Percentiles rank a stretch among this genome's conserved stretches.
Evolutionary conservation across 2,797 vertebrate species (phyloP).

Genomic region (Poeciliopsis presidionis): DNA sequence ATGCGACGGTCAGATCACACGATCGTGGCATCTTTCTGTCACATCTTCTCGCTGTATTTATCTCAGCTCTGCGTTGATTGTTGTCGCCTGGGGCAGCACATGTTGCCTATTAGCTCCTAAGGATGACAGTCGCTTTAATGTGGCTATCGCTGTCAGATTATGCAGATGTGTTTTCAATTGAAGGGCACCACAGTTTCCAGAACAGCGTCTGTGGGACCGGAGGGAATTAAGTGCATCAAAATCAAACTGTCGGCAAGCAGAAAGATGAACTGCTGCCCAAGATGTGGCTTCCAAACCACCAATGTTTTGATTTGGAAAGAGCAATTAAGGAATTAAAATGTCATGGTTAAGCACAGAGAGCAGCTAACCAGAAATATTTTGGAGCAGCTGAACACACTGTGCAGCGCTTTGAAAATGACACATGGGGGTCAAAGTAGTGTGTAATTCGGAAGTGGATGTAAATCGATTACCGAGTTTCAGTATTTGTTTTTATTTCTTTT

Average conservation of each 20-base stretch:
- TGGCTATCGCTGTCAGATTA: conserved; percentile 62
- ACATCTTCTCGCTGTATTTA: conserved; percentile 46
- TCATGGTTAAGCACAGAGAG: conserved; percentile 41
- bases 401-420: conserved; percentile 10
- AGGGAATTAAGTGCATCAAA: conserved; percentile 60
- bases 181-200: conserved; percentile 48
- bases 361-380: conserved; percentile 28
- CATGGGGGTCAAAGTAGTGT: neutral
- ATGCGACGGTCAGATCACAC: neutral
- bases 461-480: neutral
- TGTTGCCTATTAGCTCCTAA: conserved; percentile 71
- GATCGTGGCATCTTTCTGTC: conserved; percentile 47
- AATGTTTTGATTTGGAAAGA: conserved; percentile 57
- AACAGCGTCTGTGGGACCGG: conserved; percentile 40
- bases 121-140: conserved; percentile 77
- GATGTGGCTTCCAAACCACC: conserved; percentile 35
- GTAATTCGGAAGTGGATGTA: neutral
- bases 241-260: conserved; percentile 54
- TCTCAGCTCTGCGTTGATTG: conserved; percentile 29
- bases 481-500: neutral
- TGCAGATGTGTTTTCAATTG: conserved; percentile 56
- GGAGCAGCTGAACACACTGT: conserved; percentile 14
- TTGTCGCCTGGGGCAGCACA: conserved; percentile 63
- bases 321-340: conserved; percentile 47
- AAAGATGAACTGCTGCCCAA: conserved; percentile 42